These are phyloP conservation scores for Callosobruchus maculatus DNA, from an alignment of 2,888 invertebrate species.

Conservation along the genomic window DNA sequence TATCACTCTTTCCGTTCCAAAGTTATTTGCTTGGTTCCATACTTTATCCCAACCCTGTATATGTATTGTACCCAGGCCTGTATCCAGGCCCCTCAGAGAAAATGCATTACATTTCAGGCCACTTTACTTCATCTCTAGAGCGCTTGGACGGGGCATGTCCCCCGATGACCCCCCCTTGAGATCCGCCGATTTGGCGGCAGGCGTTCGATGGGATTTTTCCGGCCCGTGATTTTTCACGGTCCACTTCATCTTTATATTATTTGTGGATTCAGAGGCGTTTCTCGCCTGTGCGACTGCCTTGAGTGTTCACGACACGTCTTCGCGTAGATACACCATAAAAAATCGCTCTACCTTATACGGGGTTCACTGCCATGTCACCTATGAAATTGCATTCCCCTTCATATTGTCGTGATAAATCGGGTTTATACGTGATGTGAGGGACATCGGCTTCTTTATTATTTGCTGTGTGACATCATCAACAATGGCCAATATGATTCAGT, in stretches of 20 bases:
- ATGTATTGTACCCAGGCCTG: too few species aligned
- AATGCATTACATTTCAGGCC: too few species aligned
- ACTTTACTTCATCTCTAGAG: too few species aligned
- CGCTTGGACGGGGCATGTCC: too few species aligned
- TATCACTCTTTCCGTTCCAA: too few species aligned
- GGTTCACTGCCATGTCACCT: neutral
- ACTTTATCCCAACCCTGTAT: too few species aligned
- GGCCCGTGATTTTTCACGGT: constrained; percentile 5
- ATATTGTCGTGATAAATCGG: neutral
- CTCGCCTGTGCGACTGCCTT: neutral
- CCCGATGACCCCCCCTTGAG: neutral
- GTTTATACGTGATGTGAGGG: neutral
- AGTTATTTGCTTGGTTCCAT: too few species aligned
- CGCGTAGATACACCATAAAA: neutral
- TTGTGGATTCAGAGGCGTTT: neutral
- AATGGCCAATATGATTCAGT: too few species aligned
- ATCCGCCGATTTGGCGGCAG: neutral
- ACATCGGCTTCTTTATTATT: neutral
- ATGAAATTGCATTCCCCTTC: neutral
- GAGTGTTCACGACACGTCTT: neutral
- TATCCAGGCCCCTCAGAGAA: too few species aligned
- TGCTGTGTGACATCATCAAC: neutral
- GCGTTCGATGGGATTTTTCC: constrained; percentile 3
- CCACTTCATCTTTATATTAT: constrained; percentile 5
- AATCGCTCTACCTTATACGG: neutral